These are phyloP conservation scores for Triplophysa tibetana DNA, from an alignment of 2,113 vertebrate species.

Conservation along the genomic window DNA sequence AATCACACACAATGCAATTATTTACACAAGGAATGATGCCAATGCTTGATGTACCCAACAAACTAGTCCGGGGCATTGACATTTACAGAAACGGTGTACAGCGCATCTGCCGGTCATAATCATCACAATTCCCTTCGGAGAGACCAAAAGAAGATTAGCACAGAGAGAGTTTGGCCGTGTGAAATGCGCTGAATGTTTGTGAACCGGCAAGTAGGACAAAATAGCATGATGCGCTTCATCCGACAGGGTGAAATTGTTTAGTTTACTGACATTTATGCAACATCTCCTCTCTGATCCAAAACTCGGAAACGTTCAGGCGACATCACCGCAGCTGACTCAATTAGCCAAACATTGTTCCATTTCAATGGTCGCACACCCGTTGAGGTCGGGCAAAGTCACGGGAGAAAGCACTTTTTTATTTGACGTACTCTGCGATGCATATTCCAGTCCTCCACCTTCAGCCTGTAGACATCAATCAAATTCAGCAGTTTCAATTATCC, in stretches of 20 bases:
- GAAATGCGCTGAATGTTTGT: conserved; percentile 36
- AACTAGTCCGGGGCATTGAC: conserved; percentile 2
- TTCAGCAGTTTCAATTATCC: conserved; percentile 57
- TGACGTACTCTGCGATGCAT: conserved; percentile 28
- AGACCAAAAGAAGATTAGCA: not conserved
- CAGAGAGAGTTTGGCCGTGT: conserved; percentile 28
- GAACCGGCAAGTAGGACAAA: conserved; percentile 6
- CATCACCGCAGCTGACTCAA: conserved; percentile 53
- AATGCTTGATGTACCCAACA: conserved; percentile 2
- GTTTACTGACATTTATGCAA: conserved; percentile 56
- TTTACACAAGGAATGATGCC: conserved; percentile 1
- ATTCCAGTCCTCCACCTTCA: conserved; percentile 29
- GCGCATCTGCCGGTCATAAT: conserved; percentile 1
- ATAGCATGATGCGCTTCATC: conserved; percentile 47
- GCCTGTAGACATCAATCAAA: conserved; percentile 55
- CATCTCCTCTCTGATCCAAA: conserved; percentile 34
- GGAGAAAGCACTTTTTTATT: conserved; percentile 29
- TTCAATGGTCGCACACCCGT: conserved; percentile 51
- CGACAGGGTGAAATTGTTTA: conserved; percentile 32
- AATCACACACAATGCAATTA: not conserved
- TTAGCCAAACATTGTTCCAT: conserved; percentile 54
- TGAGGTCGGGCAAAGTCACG: conserved; percentile 58
- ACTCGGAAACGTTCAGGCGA: conserved; percentile 41
- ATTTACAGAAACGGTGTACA: conserved; percentile 27
- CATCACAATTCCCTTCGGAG: not conserved